phyloP scores from a whole-genome alignment of 2,888 invertebrate species.

The Drosophila picticornis region DNA sequence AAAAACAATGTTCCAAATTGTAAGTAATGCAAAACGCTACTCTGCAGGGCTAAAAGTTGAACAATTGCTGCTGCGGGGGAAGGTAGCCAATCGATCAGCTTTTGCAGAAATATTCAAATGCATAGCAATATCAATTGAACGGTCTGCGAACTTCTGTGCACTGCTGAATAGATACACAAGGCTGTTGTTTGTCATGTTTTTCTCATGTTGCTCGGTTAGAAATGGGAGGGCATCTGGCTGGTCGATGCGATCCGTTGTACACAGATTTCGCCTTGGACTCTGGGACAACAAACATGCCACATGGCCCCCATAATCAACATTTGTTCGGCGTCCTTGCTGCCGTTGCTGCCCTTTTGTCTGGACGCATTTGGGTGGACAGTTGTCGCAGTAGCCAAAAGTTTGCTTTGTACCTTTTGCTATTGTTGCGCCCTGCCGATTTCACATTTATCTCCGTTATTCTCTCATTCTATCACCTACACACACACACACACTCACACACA shows the following conservation, averaged over 20 bases:
- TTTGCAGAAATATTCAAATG: neutral
- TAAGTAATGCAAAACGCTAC: neutral
- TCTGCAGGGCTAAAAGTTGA: neutral
- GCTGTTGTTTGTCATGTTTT: neutral
- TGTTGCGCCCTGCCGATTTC: conserved; percentile 60
- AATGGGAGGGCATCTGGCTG: conserved; percentile 4
- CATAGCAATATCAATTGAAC: neutral
- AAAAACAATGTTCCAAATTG: neutral
- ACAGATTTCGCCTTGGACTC: conserved; percentile 18
- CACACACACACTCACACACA: neutral
- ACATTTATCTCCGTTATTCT: conserved; percentile 29
- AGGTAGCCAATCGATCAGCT: neutral
- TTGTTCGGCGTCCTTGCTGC: conserved; percentile 56
- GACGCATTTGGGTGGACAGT: conserved; percentile 73
- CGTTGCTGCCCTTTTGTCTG: conserved; percentile 53
- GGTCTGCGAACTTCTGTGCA: neutral
- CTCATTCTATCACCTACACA: neutral
- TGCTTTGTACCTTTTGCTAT: conserved; percentile 64
- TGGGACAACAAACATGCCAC: conserved; percentile 62
- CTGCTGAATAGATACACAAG: neutral
- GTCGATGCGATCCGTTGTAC: conserved; percentile 12
- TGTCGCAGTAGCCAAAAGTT: conserved; percentile 69
- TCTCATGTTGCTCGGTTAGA: neutral
- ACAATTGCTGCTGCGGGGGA: neutral
- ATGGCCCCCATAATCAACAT: conserved; percentile 58